phyloP scores from a whole-genome alignment of 2,797 vertebrate genomes.

The Staurois parvus region DNA sequence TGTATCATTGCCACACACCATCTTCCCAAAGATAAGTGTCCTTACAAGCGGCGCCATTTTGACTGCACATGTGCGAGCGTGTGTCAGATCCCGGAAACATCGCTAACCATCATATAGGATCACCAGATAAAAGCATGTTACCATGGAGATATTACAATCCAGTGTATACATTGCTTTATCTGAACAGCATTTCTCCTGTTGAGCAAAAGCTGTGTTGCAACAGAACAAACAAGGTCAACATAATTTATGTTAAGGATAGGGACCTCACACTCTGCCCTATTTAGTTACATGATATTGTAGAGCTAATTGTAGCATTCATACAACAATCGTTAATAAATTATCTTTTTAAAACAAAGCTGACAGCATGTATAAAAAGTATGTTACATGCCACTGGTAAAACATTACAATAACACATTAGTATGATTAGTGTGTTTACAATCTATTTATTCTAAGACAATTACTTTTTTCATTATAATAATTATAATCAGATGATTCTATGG shows the following conservation, averaged over 20 bases:
- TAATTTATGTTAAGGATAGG: slow-evolving; percentile 25
- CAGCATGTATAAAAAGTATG: neutral
- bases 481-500: neutral
- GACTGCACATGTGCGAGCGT: no score
- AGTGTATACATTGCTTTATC: neutral
- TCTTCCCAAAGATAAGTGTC: no score
- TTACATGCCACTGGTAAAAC: neutral
- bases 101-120: no score
- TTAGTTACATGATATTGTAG: slow-evolving; percentile 7
- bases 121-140: no score
- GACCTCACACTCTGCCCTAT: slow-evolving; percentile 21
- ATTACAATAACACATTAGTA: neutral
- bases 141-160: no score
- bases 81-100: no score
- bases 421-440: neutral
- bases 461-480: neutral
- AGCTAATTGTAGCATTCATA: slow-evolving; percentile 40
- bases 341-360: neutral
- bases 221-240: slow-evolving; percentile 18
- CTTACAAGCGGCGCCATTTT: no score
- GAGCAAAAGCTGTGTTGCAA: slow-evolving; percentile 22
- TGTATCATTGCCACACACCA: no score
- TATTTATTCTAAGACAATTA: neutral
- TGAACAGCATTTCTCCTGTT: neutral
- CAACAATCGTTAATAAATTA: slow-evolving; percentile 1